Conservation (phyloP, 2,888 invertebrate species). For the Thereva nobilitata region DNA sequence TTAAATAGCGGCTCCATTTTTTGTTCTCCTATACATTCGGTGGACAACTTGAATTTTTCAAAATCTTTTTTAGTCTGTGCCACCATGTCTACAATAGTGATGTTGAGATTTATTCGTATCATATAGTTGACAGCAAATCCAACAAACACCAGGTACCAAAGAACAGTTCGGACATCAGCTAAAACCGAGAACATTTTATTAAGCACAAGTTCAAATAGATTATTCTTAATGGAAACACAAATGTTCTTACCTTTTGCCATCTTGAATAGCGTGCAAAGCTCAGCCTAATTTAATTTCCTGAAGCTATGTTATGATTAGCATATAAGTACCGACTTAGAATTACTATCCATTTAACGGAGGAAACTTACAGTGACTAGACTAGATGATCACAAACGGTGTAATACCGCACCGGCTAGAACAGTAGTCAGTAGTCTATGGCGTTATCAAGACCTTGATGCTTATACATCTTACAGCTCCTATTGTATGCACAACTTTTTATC, state of each 20-base stretch:
- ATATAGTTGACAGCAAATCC: conserved; percentile 73
- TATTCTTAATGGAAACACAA: neutral
- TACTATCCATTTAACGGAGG: neutral
- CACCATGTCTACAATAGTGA: conserved; percentile 70
- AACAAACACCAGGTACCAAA: conserved; percentile 68
- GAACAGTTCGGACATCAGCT: conserved; percentile 58
- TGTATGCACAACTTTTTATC: conserved; percentile 10
- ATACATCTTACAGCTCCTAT: conserved; percentile 9
- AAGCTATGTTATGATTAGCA: no score
- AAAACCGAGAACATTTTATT: neutral
- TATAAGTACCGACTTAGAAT: neutral
- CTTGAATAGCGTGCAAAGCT: neutral
- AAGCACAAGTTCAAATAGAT: neutral
- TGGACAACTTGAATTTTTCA: no score
- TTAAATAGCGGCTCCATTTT: no score
- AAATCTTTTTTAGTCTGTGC: neutral
- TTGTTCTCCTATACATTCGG: no score
- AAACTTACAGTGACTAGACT: neutral
- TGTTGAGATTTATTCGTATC: conserved; percentile 69
- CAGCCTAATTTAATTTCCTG: neutral
- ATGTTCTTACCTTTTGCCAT: conserved; percentile 27
- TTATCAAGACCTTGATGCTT: conserved; percentile 24
- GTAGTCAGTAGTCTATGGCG: conserved; percentile 8
- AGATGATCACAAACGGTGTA: conserved; percentile 6
- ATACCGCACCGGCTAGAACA: conserved; percentile 13